Evolutionary conservation across 2,797 vertebrate species (phyloP).

Genomic region (Sebastolobus altivelis): DNA sequence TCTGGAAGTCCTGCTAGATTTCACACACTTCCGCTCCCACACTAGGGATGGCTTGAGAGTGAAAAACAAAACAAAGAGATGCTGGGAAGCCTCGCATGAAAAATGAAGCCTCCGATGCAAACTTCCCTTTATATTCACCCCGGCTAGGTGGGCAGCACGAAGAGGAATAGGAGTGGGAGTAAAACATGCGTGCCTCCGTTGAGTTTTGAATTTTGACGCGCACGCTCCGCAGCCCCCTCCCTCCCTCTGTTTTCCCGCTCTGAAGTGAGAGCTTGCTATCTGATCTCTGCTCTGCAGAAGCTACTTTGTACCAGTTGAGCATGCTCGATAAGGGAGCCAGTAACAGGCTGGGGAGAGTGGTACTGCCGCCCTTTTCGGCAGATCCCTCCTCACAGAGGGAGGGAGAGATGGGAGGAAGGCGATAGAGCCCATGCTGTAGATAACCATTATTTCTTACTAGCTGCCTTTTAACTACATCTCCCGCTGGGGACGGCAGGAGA

Average conservation of each 20-base stretch:
- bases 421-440: constrained; percentile 52
- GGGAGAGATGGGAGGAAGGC: constrained; percentile 43
- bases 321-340: constrained; percentile 61
- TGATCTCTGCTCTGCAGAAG: constrained; percentile 44
- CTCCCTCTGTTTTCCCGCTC: constrained; percentile 43
- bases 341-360: constrained; percentile 47
- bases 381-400: constrained; percentile 54
- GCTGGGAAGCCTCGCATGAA: constrained; percentile 37
- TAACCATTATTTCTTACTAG: constrained; percentile 48
- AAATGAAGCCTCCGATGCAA: constrained; percentile 47
- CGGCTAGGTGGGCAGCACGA: constrained; percentile 62
- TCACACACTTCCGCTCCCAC: constrained; percentile 69
- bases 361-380: constrained; percentile 59
- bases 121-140: constrained; percentile 66
- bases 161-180: constrained; percentile 59
- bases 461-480: constrained; percentile 60
- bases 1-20: constrained; percentile 75
- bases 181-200: constrained; percentile 49
- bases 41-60: constrained; percentile 45
- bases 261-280: constrained; percentile 49
- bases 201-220: constrained; percentile 72
- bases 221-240: constrained; percentile 54
- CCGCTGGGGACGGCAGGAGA: constrained; percentile 48
- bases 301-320: constrained; percentile 72
- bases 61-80: constrained; percentile 20